Evolutionary conservation across 2,797 vertebrate genomes (phyloP), one percentile per base, ranked within the genome.

Genomic region (Aplochiton taeniatus): DNA sequence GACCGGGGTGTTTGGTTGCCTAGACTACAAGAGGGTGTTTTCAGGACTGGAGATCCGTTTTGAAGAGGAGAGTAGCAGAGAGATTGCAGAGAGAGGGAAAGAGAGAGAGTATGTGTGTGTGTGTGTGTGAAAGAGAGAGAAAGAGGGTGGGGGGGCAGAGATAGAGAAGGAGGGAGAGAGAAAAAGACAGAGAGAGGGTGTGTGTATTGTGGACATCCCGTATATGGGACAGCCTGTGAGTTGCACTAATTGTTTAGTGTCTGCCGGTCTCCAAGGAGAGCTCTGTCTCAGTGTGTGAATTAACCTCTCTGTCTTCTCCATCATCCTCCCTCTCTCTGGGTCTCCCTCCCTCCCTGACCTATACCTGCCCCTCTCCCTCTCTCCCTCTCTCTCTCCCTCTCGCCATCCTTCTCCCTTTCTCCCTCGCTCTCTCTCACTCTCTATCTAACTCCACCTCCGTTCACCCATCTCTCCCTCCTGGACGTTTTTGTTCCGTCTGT

Each of bases 241-340:
- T 79, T 70, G 68, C 75, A 60, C 78, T 89, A 90, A 90, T 90
- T 73, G 62, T 82, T 90, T 66, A 83, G 83, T 54, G 69, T 85
- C 71, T 80, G 66, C 0, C 72, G 56, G 73, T 87, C 88, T 91
- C 90, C 66, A 54, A 82, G 76, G 85, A 88, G 78, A 83, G 76
- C 66, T 88, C 72, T 83, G 75, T 79, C 71, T 81, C 77, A 48
- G 62, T 76, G 55, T 85, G 75, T 85, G 79, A 85, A 82, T 90
- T 92, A 90, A 91, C 90, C 88, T 91, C 77, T 60, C 63, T 77
- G 78, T 83, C 83, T 83, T 76, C 78, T 74, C 79, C 67, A 78
- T 79, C 71, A 74, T 70, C 68, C 61, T 58, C 47, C 58, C 44
- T 10, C 60, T 58, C 9, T 51, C 61, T 66, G 49, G 45, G 42